Evolutionary conservation across 1,140 invertebrate genomes (phyloP).

Genomic region (Parapsyche elsis): DNA sequence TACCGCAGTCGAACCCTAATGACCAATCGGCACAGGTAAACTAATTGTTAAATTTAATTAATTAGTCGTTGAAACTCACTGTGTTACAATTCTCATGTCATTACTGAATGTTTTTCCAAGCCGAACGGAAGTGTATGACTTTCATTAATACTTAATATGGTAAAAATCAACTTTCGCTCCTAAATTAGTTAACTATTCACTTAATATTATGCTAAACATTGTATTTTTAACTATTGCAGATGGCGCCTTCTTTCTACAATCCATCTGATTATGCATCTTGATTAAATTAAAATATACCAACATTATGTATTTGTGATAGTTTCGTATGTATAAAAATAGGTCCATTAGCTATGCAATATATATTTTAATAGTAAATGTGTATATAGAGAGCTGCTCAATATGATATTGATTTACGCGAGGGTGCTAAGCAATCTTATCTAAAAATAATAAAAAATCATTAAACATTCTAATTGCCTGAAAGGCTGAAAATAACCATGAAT

Average conservation of each 20-base stretch:
- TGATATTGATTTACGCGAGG: neutral
- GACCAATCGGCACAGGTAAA: conserved; percentile 21
- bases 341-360: neutral
- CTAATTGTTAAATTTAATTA: neutral
- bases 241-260: conserved; percentile 42
- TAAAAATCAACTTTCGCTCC: too few species aligned
- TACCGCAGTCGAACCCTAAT: conserved; percentile 55
- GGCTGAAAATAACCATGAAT: neutral
- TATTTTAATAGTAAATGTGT: conserved; percentile 21
- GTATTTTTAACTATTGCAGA: too few species aligned
- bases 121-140: conserved; percentile 28
- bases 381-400: conserved; percentile 7
- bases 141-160: too few species aligned
- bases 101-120: conserved; percentile 16
- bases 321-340: neutral
- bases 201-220: too few species aligned
- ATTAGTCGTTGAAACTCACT: neutral
- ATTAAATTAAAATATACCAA: neutral
- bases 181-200: neutral
- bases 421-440: conserved; percentile 4
- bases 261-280: conserved; percentile 38
- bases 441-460: too few species aligned
- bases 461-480: conserved; percentile 5
- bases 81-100: neutral
- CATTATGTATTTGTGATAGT: neutral